These are phyloP conservation scores for Stigmatopora nigra DNA, from an alignment of 2,113 vertebrate species.

Conservation along the genomic window DNA sequence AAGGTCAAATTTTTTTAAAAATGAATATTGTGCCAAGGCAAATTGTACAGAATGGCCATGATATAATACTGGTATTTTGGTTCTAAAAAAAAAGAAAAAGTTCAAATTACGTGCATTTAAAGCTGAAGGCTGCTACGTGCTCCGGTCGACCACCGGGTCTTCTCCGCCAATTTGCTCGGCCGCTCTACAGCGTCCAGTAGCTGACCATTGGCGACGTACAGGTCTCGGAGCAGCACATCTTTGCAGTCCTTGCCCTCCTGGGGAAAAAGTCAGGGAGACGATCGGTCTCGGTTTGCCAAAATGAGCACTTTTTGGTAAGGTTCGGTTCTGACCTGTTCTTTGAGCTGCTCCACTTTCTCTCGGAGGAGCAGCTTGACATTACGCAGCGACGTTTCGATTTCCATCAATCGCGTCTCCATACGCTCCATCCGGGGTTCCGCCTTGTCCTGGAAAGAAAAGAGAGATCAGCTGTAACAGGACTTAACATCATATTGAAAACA, in stretches of 20 bases:
- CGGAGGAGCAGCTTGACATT: slow-evolving; percentile 87
- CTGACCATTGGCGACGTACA: slow-evolving; percentile 86
- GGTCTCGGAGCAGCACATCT: slow-evolving; percentile 80
- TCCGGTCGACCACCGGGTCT: slow-evolving; percentile 88
- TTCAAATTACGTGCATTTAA: slow-evolving; percentile 21
- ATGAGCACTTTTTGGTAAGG: no score
- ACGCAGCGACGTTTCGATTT: slow-evolving; percentile 83
- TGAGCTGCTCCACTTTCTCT: slow-evolving; percentile 90
- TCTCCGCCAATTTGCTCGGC: slow-evolving; percentile 79
- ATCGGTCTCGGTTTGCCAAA: no score
- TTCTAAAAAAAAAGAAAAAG: neutral
- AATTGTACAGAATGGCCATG: no score
- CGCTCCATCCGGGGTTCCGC: slow-evolving; percentile 73
- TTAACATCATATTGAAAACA: neutral
- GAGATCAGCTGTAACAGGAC: neutral
- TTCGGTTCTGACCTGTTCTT: slow-evolving; percentile 79
- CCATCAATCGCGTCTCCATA: slow-evolving; percentile 88
- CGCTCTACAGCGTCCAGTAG: slow-evolving; percentile 85
- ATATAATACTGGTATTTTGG: neutral
- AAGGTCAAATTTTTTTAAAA: no score
- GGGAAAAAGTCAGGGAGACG: neutral
- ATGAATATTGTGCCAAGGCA: no score
- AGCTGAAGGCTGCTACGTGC: slow-evolving; percentile 70
- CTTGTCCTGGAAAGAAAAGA: slow-evolving; percentile 69
- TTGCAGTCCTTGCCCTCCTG: slow-evolving; percentile 82